Percentiles rank a stretch among this genome's conserved stretches.
phyloP scores from a whole-genome alignment of 2,888 invertebrate species.

The Ophioninae sp. region DNA sequence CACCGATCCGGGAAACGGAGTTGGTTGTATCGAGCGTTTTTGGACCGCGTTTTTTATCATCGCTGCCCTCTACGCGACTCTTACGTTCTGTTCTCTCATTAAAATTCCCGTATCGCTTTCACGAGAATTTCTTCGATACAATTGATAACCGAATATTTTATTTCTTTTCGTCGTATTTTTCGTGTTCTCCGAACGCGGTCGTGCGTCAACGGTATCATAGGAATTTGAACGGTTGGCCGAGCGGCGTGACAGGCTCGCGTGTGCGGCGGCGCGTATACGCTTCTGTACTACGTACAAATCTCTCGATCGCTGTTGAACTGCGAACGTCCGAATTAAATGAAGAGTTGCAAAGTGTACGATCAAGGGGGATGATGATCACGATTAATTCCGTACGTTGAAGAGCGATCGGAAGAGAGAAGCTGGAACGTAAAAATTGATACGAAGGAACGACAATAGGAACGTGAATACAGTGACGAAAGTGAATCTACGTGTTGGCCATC shows the following conservation, averaged over 20 bases:
- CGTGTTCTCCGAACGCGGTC: no score
- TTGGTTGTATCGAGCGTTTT: neutral
- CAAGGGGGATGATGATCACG: constrained; percentile 50
- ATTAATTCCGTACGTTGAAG: constrained; percentile 67
- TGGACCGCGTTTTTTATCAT: no score
- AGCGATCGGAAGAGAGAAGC: constrained; percentile 23
- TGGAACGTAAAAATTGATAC: constrained; percentile 22
- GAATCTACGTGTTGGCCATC: neutral
- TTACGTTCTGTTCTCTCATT: no score
- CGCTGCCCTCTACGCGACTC: no score
- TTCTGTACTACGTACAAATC: no score
- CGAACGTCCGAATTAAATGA: constrained; percentile 14
- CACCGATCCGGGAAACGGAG: constrained; percentile 26
- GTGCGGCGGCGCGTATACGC: no score
- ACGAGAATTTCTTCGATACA: constrained; percentile 34
- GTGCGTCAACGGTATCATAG: no score
- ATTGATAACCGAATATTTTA: no score
- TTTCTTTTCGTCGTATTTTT: no score
- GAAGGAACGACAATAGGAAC: neutral
- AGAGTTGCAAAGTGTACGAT: constrained; percentile 30
- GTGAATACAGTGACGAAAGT: neutral
- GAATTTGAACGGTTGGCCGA: no score
- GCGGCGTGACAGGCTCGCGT: no score
- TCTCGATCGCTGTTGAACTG: neutral
- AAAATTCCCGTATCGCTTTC: neutral